Evolutionary conservation across 1,140 invertebrate species (phyloP).

Genomic region (Zaprionus ghesquierei): DNA sequence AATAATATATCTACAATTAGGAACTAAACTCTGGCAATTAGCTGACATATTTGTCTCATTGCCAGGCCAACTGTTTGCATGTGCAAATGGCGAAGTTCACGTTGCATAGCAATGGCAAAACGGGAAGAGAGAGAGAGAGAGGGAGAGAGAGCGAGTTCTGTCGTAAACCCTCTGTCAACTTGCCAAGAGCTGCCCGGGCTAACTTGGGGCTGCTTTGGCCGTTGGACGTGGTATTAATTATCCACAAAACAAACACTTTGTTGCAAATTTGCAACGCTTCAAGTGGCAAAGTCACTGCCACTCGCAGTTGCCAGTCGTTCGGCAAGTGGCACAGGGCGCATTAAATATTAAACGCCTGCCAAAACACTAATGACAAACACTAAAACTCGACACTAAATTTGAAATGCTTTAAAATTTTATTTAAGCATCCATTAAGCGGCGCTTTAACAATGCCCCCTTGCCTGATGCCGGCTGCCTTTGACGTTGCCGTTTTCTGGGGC

Average conservation of each 20-base stretch:
- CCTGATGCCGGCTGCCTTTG: background rate
- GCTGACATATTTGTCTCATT: background rate
- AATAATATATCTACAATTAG: background rate
- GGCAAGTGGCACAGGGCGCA: conserved; percentile 18
- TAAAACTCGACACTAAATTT: conserved; percentile 74
- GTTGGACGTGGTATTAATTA: conserved; percentile 64
- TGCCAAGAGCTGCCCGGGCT: conserved; percentile 6
- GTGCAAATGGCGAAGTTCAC: background rate
- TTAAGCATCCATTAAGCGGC: conserved; percentile 73
- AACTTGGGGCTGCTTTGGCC: background rate
- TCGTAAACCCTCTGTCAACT: conserved; percentile 37
- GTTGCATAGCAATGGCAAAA: background rate
- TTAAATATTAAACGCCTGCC: conserved; percentile 80
- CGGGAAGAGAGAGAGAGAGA: no score
- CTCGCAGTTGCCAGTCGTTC: background rate
- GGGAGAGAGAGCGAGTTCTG: no score
- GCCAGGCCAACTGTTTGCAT: background rate
- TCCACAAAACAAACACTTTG: conserved; percentile 74
- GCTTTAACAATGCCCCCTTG: conserved; percentile 40
- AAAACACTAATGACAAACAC: conserved; percentile 79
- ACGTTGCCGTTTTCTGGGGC: background rate
- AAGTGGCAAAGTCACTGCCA: conserved; percentile 6
- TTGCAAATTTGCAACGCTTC: conserved; percentile 45
- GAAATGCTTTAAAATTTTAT: conserved; percentile 77
- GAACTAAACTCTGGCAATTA: conserved; percentile 4